Evolutionary conservation across 2,113 vertebrate genomes (phyloP).

Genomic region (Zosterops hypoxanthus): DNA sequence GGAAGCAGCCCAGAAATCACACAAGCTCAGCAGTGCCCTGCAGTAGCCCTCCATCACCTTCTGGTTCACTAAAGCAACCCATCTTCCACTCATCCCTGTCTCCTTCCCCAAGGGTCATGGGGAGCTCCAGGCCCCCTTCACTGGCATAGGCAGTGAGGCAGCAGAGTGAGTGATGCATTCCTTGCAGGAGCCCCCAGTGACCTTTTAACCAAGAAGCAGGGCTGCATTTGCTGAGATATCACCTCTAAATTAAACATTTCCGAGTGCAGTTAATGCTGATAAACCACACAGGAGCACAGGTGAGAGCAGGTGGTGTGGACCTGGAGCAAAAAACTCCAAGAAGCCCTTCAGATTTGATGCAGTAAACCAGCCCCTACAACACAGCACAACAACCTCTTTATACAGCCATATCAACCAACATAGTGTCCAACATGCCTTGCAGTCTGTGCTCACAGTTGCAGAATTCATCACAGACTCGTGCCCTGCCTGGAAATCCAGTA

Average conservation of each 20-base stretch:
- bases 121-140: background rate
- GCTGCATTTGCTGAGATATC: background rate
- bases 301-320: background rate
- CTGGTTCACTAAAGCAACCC: background rate
- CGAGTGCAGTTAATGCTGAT: accelerated
- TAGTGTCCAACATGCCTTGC: accelerated
- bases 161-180: background rate
- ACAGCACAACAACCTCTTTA: background rate
- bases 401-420: background rate
- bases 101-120: background rate
- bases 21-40: background rate
- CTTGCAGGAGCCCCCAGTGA: background rate
- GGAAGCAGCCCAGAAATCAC: background rate
- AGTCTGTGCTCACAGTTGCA: background rate
- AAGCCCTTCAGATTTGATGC: background rate
- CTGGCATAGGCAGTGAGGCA: accelerated
- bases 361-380: background rate
- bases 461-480: background rate
- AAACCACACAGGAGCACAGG: accelerated
- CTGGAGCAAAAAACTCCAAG: background rate
- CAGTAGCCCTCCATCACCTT: background rate
- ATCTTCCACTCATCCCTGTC: background rate
- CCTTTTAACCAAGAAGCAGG: background rate
- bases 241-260: background rate
- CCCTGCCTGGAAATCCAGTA: background rate